Conservation (phyloP, 2,888 invertebrate genomes). For the Macrophya annulata region DNA sequence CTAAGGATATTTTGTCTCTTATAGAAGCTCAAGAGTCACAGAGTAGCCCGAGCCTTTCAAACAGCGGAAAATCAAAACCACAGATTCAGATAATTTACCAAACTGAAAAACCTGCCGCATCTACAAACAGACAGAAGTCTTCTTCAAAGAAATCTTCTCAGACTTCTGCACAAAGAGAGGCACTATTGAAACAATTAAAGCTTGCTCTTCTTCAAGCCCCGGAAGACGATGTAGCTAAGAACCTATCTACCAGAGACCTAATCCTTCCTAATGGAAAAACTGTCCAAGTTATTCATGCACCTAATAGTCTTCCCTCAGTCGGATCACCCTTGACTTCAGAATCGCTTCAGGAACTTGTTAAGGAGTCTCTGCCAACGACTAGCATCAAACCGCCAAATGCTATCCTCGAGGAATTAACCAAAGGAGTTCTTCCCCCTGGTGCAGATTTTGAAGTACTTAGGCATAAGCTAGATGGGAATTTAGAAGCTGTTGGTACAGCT, state of each 20-base stretch:
- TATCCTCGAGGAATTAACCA: constrained; percentile 89
- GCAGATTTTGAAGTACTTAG: constrained; percentile 91
- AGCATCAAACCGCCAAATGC: constrained; percentile 84
- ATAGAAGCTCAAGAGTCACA: constrained; percentile 60
- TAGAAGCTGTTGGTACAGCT: constrained; percentile 86
- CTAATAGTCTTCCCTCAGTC: constrained; percentile 69
- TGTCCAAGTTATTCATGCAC: constrained; percentile 69
- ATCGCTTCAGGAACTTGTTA: constrained; percentile 63
- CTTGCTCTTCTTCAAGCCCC: constrained; percentile 87
- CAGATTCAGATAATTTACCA: constrained; percentile 82
- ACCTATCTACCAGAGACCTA: constrained; percentile 88
- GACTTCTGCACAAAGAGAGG: constrained; percentile 82
- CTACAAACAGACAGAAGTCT: constrained; percentile 74
- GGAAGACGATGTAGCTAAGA: constrained; percentile 85
- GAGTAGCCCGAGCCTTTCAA: neutral
- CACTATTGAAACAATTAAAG: constrained; percentile 88
- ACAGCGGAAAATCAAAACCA: constrained; percentile 70
- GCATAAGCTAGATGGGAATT: constrained; percentile 87
- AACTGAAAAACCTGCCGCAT: constrained; percentile 76
- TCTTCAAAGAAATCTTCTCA: constrained; percentile 73
- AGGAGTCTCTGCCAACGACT: constrained; percentile 78
- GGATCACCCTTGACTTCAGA: constrained; percentile 66
- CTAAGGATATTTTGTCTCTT: constrained; percentile 69
- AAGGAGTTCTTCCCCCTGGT: constrained; percentile 89
- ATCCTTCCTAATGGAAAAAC: constrained; percentile 88